Evolutionary conservation across 64 coral and sea anemone genomes (phyloP).

Genomic region (Hydrozoanthus tunicans): DNA sequence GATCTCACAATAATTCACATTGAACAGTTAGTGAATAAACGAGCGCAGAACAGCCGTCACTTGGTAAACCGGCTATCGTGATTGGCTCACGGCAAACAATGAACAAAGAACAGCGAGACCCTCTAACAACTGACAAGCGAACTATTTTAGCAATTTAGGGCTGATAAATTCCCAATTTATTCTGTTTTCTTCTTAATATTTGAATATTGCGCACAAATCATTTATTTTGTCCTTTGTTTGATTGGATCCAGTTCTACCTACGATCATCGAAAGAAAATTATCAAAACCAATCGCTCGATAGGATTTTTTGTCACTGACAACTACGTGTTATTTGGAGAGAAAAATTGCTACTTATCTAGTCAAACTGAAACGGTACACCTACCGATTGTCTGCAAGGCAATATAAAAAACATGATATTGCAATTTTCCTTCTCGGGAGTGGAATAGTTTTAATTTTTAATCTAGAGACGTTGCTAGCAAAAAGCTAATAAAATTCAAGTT

Average conservation of each 20-base stretch:
- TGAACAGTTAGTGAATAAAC: conserved; percentile 66
- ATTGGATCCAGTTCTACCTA: background rate
- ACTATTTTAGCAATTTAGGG: conserved; percentile 43
- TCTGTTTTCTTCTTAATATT: conserved; percentile 47
- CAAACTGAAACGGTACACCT: background rate
- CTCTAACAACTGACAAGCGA: conserved; percentile 46
- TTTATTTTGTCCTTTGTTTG: background rate
- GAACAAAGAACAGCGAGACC: conserved; percentile 42
- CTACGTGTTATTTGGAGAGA: conserved; percentile 35
- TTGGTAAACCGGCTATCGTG: conserved; percentile 36
- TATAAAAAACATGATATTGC: background rate
- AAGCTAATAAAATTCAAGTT: background rate
- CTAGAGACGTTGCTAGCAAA: background rate
- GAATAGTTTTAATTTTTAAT: background rate
- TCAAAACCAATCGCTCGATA: background rate
- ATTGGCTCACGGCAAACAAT: conserved; percentile 50
- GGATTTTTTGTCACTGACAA: background rate
- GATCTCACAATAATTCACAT: conserved; percentile 52
- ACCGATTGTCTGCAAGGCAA: background rate
- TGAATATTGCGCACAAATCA: conserved; percentile 8
- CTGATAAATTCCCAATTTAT: conserved; percentile 50
- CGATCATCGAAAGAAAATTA: background rate
- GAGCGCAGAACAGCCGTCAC: conserved; percentile 51
- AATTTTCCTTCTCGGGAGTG: background rate
- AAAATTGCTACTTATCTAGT: conserved; percentile 6